Percentiles rank a stretch among this genome's conserved stretches.
These are phyloP conservation scores for Agrochola lychnidis DNA, from an alignment of 2,888 invertebrate genomes.

Conservation along the genomic window DNA sequence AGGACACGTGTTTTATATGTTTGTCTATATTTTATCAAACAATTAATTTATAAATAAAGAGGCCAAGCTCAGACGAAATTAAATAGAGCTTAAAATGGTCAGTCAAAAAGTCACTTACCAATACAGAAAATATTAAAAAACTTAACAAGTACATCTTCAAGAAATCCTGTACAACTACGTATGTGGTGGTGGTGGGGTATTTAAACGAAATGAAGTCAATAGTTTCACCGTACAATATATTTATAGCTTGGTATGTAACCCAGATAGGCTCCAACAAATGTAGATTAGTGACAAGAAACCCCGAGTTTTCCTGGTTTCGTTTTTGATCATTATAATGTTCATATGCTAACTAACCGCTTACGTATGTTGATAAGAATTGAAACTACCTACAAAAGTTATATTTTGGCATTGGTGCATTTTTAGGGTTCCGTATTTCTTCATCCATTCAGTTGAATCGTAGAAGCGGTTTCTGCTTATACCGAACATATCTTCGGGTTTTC, in stretches of 20 bases:
- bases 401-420: background rate
- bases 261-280: background rate
- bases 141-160: slow-evolving; percentile 6
- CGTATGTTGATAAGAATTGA: background rate
- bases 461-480: too few species aligned
- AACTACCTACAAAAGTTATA: background rate
- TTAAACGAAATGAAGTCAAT: background rate
- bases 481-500: too few species aligned
- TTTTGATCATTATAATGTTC: background rate
- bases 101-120: slow-evolving; percentile 8
- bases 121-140: background rate
- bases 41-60: background rate
- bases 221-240: background rate
- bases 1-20: too few species aligned
- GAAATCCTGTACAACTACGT: background rate
- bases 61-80: background rate
- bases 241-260: background rate
- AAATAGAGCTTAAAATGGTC: background rate
- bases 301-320: background rate
- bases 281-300: background rate
- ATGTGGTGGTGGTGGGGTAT: background rate
- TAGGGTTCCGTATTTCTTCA: background rate
- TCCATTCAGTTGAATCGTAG: too few species aligned
- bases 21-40: too few species aligned
- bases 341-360: background rate